Conservation (phyloP, 1,140 invertebrate genomes). For the Antheraea mylitta region DNA sequence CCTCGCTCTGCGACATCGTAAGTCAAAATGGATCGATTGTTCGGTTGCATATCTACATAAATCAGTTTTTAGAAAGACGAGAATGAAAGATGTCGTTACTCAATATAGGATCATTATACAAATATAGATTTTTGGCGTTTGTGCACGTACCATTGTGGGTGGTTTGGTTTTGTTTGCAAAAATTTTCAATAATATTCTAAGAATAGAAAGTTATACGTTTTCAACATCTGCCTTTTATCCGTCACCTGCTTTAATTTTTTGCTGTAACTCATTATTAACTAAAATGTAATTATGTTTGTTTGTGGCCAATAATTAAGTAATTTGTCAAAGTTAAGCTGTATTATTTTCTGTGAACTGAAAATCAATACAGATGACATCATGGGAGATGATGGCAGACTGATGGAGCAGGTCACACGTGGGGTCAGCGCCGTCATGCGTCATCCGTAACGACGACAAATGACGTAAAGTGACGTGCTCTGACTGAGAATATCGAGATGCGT, state of each 20-base stretch:
- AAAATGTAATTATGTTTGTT: background rate
- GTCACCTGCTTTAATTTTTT: constrained; percentile 46
- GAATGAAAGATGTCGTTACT: constrained; percentile 56
- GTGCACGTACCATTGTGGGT: constrained; percentile 70
- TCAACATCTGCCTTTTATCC: constrained; percentile 42
- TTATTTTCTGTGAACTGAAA: constrained; percentile 2
- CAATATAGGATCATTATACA: constrained; percentile 75
- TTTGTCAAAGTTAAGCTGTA: constrained; percentile 1
- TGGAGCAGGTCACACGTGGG: constrained; percentile 59
- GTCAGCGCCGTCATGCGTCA: constrained; percentile 72
- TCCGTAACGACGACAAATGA: constrained; percentile 78
- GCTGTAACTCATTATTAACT: background rate
- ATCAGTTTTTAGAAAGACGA: constrained; percentile 60
- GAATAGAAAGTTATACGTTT: constrained; percentile 65
- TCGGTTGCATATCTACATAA: constrained; percentile 71
- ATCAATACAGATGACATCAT: constrained; percentile 22
- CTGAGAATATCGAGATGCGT: constrained; percentile 10
- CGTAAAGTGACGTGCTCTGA: constrained; percentile 55
- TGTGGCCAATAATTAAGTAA: background rate
- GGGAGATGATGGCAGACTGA: constrained; percentile 61
- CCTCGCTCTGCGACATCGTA: constrained; percentile 47
- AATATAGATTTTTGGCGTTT: constrained; percentile 74
- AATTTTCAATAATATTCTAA: constrained; percentile 44
- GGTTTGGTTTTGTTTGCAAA: constrained; percentile 55
- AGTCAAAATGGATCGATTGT: constrained; percentile 70